Percentiles rank a stretch among this genome's conserved stretches.
Conservation (phyloP, 2,797 vertebrate genomes). For the Sciurus vulgaris region DNA sequence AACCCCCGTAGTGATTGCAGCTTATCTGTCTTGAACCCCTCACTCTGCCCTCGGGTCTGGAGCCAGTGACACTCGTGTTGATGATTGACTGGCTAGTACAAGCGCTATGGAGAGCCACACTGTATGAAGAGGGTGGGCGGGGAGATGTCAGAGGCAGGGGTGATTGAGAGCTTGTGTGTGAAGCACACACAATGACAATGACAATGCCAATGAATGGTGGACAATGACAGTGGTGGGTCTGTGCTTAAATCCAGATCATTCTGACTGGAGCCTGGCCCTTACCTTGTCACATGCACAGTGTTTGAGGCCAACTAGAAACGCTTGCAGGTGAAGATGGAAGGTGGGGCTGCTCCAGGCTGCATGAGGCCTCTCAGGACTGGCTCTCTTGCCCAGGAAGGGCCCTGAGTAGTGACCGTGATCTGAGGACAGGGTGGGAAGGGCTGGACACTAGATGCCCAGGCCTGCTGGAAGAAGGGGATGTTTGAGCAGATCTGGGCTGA, state of each 20-base stretch:
- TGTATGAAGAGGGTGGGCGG: not conserved
- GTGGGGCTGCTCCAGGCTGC: not conserved
- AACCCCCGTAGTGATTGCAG: not conserved
- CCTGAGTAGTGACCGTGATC: not conserved
- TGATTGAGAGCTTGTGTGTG: accelerated
- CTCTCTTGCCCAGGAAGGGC: not conserved
- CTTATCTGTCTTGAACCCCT: conserved; percentile 21
- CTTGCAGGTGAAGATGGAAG: not conserved
- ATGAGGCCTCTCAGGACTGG: not conserved
- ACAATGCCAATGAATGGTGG: no score
- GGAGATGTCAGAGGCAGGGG: not conserved
- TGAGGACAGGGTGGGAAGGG: not conserved
- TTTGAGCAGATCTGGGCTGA: not conserved
- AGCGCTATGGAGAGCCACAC: not conserved
- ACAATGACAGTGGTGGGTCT: no score
- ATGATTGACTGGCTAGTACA: not conserved
- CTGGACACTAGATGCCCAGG: not conserved
- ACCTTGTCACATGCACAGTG: accelerated
- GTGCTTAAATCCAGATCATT: not conserved
- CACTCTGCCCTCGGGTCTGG: not conserved
- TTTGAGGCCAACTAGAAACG: not conserved
- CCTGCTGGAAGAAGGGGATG: not conserved
- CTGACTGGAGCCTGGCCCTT: not conserved
- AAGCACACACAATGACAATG: no score
- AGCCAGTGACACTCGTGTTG: not conserved